These are phyloP conservation scores for Matsumurasca onukii DNA, from an alignment of 1,140 invertebrate genomes.

Conservation along the genomic window DNA sequence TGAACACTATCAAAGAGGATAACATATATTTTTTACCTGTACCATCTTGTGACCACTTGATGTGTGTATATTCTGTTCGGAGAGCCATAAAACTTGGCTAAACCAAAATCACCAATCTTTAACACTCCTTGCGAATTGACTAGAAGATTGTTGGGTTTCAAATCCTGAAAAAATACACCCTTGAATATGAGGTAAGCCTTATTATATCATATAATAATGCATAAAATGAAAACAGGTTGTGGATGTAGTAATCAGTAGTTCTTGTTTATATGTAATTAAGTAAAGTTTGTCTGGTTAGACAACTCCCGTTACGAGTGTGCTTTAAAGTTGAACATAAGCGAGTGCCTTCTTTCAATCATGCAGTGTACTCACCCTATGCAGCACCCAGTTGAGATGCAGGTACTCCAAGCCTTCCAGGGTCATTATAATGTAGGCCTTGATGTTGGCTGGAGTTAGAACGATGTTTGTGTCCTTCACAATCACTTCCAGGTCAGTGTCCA, in stretches of 20 bases:
- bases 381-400: conserved; percentile 94
- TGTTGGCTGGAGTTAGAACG: conserved; percentile 88
- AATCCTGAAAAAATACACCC: conserved; percentile 72
- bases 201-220: no score
- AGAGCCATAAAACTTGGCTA: conserved; percentile 96
- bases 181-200: no score
- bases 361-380: conserved; percentile 79
- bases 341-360: no score
- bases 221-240: no score
- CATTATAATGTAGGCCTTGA: conserved; percentile 96
- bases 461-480: conserved; percentile 86
- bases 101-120: conserved; percentile 98
- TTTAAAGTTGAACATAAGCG: no score
- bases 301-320: no score
- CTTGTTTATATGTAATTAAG: no score
- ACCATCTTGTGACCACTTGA: conserved; percentile 97
- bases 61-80: conserved; percentile 96
- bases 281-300: no score
- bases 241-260: no score
- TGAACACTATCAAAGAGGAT: no score
- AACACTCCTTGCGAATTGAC: conserved; percentile 90
- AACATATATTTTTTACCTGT: no score
- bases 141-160: conserved; percentile 98
- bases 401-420: conserved; percentile 95
- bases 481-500: conserved; percentile 98